Base-by-base conservation (phyloP, 2,113 vertebrate genomes). In the Nyctereutes procyonoides region DNA sequence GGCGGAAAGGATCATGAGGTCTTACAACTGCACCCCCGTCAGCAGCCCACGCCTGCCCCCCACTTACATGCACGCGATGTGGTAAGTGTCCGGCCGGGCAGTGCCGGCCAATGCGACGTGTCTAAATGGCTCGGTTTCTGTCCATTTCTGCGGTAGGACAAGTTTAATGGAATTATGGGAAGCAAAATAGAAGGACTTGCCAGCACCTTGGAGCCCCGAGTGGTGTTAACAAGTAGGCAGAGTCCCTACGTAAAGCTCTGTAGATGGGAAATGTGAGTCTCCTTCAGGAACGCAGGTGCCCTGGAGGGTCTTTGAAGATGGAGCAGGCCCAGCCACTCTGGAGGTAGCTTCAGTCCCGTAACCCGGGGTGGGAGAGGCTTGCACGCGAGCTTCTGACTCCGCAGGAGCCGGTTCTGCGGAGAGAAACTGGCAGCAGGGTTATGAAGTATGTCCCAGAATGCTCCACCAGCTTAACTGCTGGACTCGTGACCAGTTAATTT, bases 31-130 rank as follows among this genome's bases (percentile, higher is more conserved):
- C 76, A 99, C 99, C 2, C 99, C 99, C 0, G 99, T 99, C 88
- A 99, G 99, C 99, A 99, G 99, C 98, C 99, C 99, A 1, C 99
- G 99, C 0, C 99, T 99, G 38, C 99, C 99, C 32, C 99, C 99
- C 0, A 99, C 99, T 0, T 99, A 99, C 99, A 99, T 99, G 99
- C 99, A 99, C 0, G 99, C 99, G 19, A 99, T 99, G 99, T 99
- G 99, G 99, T 99, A 98, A 99, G 99, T 98, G 51, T 2, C 38
- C 28, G 0, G 1, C 13, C 20, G 0, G 28, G 8, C 5, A 0
- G 0, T 10, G 8, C 53, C 22, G 0, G 6, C 5, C 6, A 0
- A 2, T 9, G 38, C 5, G 4, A 8, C 5, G 0, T 26, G 8
- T 35, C 67, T 5, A 3, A 1, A 4, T 5, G 11, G 14, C 0